Evolutionary conservation across 2,797 vertebrate species (phyloP).

Genomic region (Danio kyathit): DNA sequence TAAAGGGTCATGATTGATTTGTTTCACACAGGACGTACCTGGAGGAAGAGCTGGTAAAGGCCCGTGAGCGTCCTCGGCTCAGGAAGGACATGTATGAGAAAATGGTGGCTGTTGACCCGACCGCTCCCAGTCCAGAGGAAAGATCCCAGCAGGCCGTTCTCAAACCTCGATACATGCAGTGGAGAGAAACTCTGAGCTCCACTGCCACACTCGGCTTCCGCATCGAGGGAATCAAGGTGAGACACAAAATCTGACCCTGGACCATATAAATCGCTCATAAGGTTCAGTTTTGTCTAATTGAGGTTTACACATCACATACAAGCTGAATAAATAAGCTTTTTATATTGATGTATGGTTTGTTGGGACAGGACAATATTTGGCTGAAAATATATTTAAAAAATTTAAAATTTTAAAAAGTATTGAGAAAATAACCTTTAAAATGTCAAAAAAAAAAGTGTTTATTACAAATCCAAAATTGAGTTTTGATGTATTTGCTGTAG

Average conservation of each 20-base stretch:
- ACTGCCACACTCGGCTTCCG: constrained; percentile 90
- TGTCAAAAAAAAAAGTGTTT: too few relatives aligned
- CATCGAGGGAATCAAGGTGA: constrained; percentile 92
- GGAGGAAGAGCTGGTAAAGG: constrained; percentile 90
- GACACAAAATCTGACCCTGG: constrained; percentile 9
- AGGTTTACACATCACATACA: too few relatives aligned
- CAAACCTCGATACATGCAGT: constrained; percentile 95
- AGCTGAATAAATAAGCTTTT: too few relatives aligned
- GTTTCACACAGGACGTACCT: constrained; percentile 84
- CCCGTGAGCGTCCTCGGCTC: constrained; percentile 82
- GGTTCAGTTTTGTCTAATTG: too few relatives aligned
- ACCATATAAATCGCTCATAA: too few relatives aligned
- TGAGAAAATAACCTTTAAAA: too few relatives aligned
- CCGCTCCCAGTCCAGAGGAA: constrained; percentile 86
- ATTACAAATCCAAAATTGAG: too few relatives aligned
- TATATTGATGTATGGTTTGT: too few relatives aligned
- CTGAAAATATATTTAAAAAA: too few relatives aligned
- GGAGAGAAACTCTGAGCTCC: constrained; percentile 91
- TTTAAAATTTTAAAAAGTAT: too few relatives aligned
- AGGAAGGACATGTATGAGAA: constrained; percentile 93
- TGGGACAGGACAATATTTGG: too few relatives aligned
- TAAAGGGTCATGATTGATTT: background rate
- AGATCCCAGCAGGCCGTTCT: constrained; percentile 83
- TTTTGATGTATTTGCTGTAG: too few relatives aligned
- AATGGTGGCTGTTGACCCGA: constrained; percentile 90